Evolutionary conservation across 2,113 vertebrate genomes (phyloP), one percentile per base, ranked within the genome.

Genomic region (Toxotes jaculatrix): DNA sequence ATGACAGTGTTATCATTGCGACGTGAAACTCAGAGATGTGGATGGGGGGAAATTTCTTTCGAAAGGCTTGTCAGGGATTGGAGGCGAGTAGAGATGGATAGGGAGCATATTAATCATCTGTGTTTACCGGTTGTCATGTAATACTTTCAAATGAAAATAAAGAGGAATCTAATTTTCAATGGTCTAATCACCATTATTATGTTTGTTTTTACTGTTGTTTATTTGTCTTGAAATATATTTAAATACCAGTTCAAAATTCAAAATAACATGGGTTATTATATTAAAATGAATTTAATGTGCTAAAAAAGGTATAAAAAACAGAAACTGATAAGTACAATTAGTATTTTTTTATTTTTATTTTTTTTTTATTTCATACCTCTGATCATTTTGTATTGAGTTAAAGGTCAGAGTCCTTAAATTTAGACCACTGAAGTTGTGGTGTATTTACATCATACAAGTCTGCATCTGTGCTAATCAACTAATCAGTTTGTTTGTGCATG

Each of bases 1-100:
- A 88, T 92, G 92, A 92, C 91, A 90, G 83, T 79, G 86, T 92
- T 91, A 92, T 92, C 92, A 80, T 73, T 74, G 88, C 83, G n/a
- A 73, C 31, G 69, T 84, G 84, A 69, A 83, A 82, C 78, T 83
- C 79, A 6, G 74, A 85, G 87, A 85, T 84, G 87, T 9, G 81
- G 77, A 84, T 83, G 80, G 27, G 84, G 75, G 65, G 56, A 51
- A 60, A 77, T 65, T 77, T 82, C 73, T 73, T 43, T 57, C 53
- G 61, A 87, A 68, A 87, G 85, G 77, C 72, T 27, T 92, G 91
- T 89, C 89, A 72, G 74, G 73, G 63, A 78, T 79, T 31, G 60
- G 84, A 66, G 65, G 82, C n/a, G 19, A 85, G 78, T 38, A 8
- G 31, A 70, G 79, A 87, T 69, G 72, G 77, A 89, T 73, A 23